These are phyloP conservation scores for Thalassaphorura encarpata DNA, from an alignment of 1,140 invertebrate species.

Conservation along the genomic window DNA sequence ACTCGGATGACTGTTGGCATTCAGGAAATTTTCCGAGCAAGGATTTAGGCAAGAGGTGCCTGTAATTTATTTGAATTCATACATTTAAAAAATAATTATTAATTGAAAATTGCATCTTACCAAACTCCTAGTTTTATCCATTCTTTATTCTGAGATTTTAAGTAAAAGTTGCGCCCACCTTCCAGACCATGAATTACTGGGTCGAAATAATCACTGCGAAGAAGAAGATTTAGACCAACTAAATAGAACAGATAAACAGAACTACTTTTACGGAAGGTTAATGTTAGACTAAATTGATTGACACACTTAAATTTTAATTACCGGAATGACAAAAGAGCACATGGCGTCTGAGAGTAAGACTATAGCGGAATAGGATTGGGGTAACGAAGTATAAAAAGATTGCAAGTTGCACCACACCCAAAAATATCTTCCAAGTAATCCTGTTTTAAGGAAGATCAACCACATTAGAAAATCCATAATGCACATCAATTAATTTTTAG, in stretches of 20 bases:
- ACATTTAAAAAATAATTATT: background rate
- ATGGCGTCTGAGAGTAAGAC: background rate
- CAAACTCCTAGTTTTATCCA: background rate
- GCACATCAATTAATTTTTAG: no score
- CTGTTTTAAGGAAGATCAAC: no score
- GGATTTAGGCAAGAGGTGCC: constrained; percentile 2
- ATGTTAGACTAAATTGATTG: background rate
- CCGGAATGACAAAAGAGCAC: background rate
- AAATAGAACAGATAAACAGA: background rate
- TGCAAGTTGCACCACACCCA: no score
- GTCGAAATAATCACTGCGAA: background rate
- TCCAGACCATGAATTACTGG: background rate
- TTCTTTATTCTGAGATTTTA: background rate
- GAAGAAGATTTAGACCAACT: background rate
- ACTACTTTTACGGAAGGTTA: no score
- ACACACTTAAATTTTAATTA: background rate
- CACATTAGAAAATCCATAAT: no score
- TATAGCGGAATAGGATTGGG: background rate
- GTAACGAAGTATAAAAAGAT: background rate
- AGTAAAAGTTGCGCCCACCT: background rate
- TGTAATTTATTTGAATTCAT: background rate
- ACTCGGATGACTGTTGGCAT: no score
- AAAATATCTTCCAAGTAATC: no score
- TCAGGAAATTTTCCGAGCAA: background rate
- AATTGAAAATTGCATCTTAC: background rate